A percentile compares a stretch with the other conserved stretches of the same genome.
These are phyloP conservation scores for Hucho hucho DNA, from an alignment of 2,113 vertebrate species.

Conservation along the genomic window DNA sequence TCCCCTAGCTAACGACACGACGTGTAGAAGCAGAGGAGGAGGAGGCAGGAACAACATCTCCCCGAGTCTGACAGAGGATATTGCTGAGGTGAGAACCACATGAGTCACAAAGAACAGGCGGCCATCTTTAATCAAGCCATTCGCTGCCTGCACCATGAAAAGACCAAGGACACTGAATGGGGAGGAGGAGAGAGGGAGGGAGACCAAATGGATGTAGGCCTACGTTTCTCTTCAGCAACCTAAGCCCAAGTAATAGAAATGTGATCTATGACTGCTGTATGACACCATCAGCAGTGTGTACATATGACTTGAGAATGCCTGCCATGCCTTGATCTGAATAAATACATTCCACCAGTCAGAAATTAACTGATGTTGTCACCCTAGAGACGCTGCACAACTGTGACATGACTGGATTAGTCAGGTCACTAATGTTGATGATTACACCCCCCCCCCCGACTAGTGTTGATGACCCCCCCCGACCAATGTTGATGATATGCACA, in stretches of 20 bases:
- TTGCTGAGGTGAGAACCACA: neutral
- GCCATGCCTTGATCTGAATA: neutral
- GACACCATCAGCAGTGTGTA: neutral
- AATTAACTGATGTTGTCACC: neutral
- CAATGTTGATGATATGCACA: neutral
- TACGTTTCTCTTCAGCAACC: neutral
- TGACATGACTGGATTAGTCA: neutral
- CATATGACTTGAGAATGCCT: neutral
- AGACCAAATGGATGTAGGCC: neutral
- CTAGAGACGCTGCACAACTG: neutral
- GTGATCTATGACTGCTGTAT: neutral
- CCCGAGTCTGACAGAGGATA: neutral
- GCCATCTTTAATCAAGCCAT: slow-evolving; percentile 13
- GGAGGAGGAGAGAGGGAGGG: neutral
- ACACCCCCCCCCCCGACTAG: too few species aligned
- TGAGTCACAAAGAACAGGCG: slow-evolving; percentile 4
- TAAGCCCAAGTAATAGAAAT: neutral
- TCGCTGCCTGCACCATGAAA: neutral
- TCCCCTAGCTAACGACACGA: neutral
- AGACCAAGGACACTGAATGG: neutral
- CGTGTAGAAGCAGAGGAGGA: neutral
- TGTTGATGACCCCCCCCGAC: neutral
- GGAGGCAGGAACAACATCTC: neutral
- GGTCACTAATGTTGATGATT: neutral
- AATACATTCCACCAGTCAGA: neutral